Percentiles rank a stretch among this genome's conserved stretches.
phyloP scores from a whole-genome alignment of 2,797 vertebrate species.

The Lutra lutra region DNA sequence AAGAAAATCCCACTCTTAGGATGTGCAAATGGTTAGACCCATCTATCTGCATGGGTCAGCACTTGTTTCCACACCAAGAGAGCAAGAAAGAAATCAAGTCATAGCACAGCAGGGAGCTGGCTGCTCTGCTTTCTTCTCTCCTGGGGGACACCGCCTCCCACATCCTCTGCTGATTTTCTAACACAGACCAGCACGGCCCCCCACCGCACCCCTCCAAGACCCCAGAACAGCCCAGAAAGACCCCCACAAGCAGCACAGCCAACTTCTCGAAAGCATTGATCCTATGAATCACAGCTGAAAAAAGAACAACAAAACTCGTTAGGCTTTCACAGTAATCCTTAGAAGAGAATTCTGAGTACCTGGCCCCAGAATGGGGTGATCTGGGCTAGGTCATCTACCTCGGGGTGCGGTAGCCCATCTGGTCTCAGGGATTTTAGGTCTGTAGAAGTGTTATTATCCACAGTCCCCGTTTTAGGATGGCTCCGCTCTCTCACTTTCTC shows the following conservation, averaged over 20 bases:
- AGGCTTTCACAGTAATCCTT: conserved; percentile 83
- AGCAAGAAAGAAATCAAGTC: background rate
- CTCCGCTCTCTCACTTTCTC: conserved; percentile 88
- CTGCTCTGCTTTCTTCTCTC: background rate
- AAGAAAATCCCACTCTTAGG: background rate
- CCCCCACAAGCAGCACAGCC: conserved; percentile 62
- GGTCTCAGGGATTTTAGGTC: conserved; percentile 88
- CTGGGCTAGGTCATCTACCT: conserved; percentile 91
- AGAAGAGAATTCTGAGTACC: conserved; percentile 90
- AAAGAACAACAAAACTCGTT: conserved; percentile 45
- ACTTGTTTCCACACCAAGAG: background rate
- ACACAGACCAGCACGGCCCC: conserved; percentile 37
- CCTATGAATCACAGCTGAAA: conserved; percentile 56
- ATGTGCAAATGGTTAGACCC: background rate
- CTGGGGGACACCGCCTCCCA: background rate
- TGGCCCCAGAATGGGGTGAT: conserved; percentile 90
- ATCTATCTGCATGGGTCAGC: background rate
- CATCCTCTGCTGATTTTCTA: conserved; percentile 38
- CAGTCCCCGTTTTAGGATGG: conserved; percentile 87
- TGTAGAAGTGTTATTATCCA: conserved; percentile 89
- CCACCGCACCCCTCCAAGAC: background rate
- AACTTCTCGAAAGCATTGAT: conserved; percentile 57
- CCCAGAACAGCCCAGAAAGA: conserved; percentile 48
- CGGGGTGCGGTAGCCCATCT: conserved; percentile 81
- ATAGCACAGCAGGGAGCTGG: background rate